Evolutionary conservation across 2,888 invertebrate species (phyloP).

Genomic region (Tridacna gigas): DNA sequence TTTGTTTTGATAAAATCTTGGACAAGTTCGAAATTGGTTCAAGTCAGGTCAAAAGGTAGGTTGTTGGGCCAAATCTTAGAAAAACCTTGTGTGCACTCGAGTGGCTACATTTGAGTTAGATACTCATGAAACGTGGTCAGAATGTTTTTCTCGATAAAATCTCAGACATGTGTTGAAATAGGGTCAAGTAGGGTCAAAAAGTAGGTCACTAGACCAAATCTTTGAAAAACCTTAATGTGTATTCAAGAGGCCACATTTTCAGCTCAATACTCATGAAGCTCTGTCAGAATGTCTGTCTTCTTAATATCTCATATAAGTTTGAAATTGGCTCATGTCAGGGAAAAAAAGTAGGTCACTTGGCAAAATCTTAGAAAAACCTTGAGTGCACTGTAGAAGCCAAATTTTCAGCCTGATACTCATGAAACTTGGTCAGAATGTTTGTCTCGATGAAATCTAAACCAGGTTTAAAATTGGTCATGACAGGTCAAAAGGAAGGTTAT

Average conservation of each 20-base stretch:
- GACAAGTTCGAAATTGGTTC: background rate
- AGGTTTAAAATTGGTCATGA: background rate
- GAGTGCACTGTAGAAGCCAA: background rate
- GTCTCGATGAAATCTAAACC: background rate
- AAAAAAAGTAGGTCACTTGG: background rate
- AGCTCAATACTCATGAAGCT: background rate
- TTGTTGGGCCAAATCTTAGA: background rate
- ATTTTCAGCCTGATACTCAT: background rate
- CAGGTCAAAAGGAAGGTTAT: background rate
- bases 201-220: background rate
- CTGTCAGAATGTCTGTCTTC: background rate
- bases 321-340: background rate
- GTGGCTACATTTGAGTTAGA: background rate
- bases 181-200: background rate
- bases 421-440: background rate
- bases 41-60: background rate
- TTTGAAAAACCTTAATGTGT: background rate
- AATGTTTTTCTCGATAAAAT: background rate
- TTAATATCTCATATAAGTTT: background rate
- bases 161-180: background rate
- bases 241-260: background rate
- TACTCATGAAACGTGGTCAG: background rate
- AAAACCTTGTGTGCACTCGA: background rate
- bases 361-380: background rate
- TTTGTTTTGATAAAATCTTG: background rate